Percentiles rank a stretch among this genome's conserved stretches.
phyloP scores from a whole-genome alignment of 1,140 invertebrate genomes.

The Tetramorium parvispinum region DNA sequence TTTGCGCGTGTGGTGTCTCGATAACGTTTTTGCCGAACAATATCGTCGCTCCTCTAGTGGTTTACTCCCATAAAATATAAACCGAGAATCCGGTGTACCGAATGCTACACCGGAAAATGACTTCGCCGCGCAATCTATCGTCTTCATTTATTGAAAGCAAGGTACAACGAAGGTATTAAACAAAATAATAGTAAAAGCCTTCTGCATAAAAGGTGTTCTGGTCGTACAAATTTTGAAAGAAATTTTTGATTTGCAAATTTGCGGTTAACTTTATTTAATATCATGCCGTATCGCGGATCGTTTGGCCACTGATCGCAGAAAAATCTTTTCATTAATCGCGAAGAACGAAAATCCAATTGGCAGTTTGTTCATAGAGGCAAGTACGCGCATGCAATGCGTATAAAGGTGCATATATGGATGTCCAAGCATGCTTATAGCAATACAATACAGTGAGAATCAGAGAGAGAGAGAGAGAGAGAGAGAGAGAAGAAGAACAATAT shows the following conservation, averaged over 20 bases:
- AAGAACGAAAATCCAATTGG: slow-evolving; percentile 10
- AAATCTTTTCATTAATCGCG: slow-evolving; percentile 3
- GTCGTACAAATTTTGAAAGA: background rate
- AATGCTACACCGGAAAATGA: background rate
- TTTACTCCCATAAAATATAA: slow-evolving; percentile 3
- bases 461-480: background rate
- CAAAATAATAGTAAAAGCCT: background rate
- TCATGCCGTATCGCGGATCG: background rate
- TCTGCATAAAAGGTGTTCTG: background rate
- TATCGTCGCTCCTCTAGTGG: background rate
- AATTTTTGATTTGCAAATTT: background rate
- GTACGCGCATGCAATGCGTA: background rate
- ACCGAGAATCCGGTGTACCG: background rate
- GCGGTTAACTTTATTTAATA: background rate
- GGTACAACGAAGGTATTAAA: background rate
- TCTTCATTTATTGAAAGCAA: slow-evolving; percentile 1
- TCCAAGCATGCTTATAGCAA: slow-evolving; percentile 13
- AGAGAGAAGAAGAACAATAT: slow-evolving; percentile 51
- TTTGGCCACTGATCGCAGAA: background rate
- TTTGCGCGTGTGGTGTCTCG: slow-evolving; percentile 28
- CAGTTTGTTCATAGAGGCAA: background rate
- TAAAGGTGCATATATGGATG: slow-evolving; percentile 8
- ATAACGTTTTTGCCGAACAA: slow-evolving; percentile 24
- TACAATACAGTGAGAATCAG: background rate
- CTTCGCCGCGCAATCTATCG: background rate